A percentile compares a stretch with the other conserved stretches of the same genome.
Evolutionary conservation across 1,140 invertebrate species (phyloP).

Genomic region (Rhopalosiphum padi): DNA sequence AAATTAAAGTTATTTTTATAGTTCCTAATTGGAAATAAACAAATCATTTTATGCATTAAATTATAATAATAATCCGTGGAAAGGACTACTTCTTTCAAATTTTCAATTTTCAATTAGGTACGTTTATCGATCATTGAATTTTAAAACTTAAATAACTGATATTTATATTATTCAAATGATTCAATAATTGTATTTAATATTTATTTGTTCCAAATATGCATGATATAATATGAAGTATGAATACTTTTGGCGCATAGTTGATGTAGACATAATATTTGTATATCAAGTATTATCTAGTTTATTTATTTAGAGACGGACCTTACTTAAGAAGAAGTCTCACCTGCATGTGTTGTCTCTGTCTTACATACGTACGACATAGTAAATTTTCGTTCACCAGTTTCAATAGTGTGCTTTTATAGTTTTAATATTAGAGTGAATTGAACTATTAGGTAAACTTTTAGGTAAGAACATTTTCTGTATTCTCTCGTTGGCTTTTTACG

Average conservation of each 20-base stretch:
- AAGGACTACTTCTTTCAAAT: background rate
- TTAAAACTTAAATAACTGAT: background rate
- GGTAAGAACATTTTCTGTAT: no score
- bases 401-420: no score
- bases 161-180: background rate
- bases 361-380: no score
- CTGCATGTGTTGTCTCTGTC: no score
- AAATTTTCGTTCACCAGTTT: no score
- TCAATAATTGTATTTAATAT: background rate
- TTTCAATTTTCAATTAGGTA: background rate
- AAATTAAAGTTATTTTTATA: background rate
- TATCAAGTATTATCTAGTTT: background rate
- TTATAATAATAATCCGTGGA: background rate
- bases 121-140: background rate
- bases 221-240: background rate
- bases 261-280: background rate
- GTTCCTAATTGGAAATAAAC: no score
- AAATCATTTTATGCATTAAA: no score
- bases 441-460: no score
- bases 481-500: no score
- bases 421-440: no score
- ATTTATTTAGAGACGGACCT: background rate
- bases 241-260: background rate
- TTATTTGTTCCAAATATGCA: background rate
- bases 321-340: background rate